phyloP scores from a whole-genome alignment of 1,140 invertebrate species.

The Pteromalus puparum region DNA sequence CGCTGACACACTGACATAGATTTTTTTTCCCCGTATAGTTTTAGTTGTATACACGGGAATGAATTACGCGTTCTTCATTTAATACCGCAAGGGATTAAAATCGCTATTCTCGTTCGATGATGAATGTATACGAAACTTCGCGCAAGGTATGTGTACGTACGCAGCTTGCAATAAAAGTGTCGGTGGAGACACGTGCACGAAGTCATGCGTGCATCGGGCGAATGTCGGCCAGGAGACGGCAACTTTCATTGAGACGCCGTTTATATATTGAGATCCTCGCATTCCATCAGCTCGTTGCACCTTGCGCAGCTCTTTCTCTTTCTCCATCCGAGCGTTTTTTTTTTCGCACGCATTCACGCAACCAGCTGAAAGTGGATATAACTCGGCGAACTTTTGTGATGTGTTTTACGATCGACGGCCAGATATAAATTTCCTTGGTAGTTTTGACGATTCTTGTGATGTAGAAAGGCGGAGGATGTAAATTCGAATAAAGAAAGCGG shows the following conservation, averaged over 20 bases:
- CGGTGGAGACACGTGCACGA: not conserved
- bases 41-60: too few species aligned
- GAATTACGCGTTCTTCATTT: too few species aligned
- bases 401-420: not conserved
- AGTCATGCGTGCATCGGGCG: slow-evolving; percentile 41
- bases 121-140: not conserved
- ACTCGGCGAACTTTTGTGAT: not conserved
- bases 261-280: slow-evolving; percentile 43
- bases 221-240: slow-evolving; percentile 52
- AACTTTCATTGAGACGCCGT: slow-evolving; percentile 55
- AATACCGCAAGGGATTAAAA: too few species aligned
- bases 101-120: not conserved
- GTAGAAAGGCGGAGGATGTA: not conserved
- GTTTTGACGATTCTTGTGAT: too few species aligned
- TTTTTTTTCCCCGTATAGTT: not conserved
- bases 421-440: not conserved
- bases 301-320: not conserved
- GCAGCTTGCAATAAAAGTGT: not conserved
- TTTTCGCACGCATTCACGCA: not conserved
- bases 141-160: not conserved
- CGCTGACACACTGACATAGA: not conserved
- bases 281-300: slow-evolving; percentile 25
- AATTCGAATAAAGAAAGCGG: not conserved
- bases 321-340: not conserved
- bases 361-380: not conserved